A percentile compares a stretch with the other conserved stretches of the same genome.
These are phyloP conservation scores for Cryptotermes secundus DNA, from an alignment of 1,140 invertebrate genomes.

Conservation along the genomic window DNA sequence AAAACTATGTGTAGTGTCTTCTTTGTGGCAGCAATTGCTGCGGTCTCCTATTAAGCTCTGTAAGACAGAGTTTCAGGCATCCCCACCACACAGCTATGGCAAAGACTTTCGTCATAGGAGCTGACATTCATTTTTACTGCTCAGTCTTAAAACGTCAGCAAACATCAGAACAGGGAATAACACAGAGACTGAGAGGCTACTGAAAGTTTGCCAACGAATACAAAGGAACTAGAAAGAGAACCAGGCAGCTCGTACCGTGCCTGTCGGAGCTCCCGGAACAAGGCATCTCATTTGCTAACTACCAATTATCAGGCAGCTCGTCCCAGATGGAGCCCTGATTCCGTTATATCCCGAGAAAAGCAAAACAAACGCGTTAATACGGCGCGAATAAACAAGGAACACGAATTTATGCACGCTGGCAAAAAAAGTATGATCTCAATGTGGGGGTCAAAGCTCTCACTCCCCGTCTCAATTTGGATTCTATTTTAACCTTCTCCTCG, in stretches of 20 bases:
- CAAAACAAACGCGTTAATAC: not conserved
- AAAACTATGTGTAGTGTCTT: no score
- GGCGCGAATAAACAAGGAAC: not conserved
- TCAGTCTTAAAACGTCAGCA: not conserved
- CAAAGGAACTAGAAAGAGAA: not conserved
- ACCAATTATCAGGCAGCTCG: not conserved
- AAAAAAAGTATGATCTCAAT: not conserved
- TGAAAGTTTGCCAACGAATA: not conserved
- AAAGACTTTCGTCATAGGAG: no score
- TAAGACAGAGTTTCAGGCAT: no score
- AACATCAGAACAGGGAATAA: not conserved
- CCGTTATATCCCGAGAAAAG: not conserved
- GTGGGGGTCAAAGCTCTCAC: not conserved
- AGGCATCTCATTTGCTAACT: not conserved
- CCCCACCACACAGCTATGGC: no score
- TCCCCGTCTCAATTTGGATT: not conserved
- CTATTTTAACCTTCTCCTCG: not conserved
- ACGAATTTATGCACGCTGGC: not conserved
- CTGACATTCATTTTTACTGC: not conserved
- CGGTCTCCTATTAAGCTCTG: no score
- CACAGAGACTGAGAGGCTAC: not conserved
- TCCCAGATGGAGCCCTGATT: not conserved
- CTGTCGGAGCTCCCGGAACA: not conserved
- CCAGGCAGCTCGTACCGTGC: not conserved
- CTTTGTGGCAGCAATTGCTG: no score